These are phyloP conservation scores for Nyctalus aviator DNA, from an alignment of 2,797 vertebrate species.

Conservation along the genomic window DNA sequence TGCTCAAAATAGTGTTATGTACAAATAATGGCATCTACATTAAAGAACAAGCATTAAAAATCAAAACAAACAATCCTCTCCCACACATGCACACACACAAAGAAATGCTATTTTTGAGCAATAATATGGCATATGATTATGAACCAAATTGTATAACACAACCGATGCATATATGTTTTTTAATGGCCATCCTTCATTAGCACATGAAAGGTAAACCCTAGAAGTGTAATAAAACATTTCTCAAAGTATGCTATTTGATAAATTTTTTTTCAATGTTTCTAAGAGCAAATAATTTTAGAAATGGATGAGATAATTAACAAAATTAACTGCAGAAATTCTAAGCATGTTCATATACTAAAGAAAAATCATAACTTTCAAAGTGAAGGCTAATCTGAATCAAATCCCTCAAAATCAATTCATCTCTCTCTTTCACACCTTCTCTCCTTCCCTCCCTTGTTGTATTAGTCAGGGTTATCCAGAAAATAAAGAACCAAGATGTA, in stretches of 20 bases:
- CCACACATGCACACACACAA: background rate
- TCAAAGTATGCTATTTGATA: background rate
- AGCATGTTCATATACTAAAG: background rate
- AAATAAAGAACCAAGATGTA: background rate
- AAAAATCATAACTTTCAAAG: background rate
- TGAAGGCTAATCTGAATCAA: background rate
- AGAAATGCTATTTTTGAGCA: background rate
- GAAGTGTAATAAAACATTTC: background rate
- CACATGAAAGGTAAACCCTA: background rate
- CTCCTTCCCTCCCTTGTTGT: background rate
- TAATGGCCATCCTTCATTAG: background rate
- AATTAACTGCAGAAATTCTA: background rate
- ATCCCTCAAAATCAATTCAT: background rate
- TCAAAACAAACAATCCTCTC: background rate
- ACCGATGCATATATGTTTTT: background rate
- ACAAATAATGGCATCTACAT: background rate
- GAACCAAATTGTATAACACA: background rate
- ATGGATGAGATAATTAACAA: background rate
- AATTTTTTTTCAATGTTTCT: background rate
- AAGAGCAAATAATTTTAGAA: constrained; percentile 36
- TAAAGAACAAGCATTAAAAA: background rate
- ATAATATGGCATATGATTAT: background rate
- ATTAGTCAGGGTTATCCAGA: background rate
- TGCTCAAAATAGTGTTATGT: background rate
- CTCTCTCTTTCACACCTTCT: background rate